These are phyloP conservation scores for Siphonodentalium dalli DNA, from an alignment of 2,888 invertebrate genomes.

Conservation along the genomic window DNA sequence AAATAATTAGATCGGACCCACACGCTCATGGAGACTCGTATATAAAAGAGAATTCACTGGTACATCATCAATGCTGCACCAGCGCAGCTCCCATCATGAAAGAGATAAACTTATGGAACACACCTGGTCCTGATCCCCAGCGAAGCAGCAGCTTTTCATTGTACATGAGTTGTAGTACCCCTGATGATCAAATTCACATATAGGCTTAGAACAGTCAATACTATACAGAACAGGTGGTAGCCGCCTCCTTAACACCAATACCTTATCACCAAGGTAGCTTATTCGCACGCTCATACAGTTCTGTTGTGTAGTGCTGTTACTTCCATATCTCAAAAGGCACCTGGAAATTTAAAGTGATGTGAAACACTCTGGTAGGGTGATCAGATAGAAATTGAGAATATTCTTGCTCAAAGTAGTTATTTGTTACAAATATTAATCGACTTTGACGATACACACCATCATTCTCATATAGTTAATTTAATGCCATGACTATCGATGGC, in stretches of 20 bases:
- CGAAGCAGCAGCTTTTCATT: slow-evolving; percentile 96
- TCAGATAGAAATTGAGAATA: too few relatives aligned
- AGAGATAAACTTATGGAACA: too few relatives aligned
- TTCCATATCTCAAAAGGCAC: slow-evolving; percentile 55
- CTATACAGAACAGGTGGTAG: slow-evolving; percentile 83
- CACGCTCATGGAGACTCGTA: background rate
- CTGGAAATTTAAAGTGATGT: too few relatives aligned
- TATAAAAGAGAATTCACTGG: too few relatives aligned
- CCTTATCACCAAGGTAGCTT: slow-evolving; percentile 77
- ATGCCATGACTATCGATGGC: too few relatives aligned
- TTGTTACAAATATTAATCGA: too few relatives aligned
- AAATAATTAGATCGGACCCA: background rate
- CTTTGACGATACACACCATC: too few relatives aligned
- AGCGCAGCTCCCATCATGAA: too few relatives aligned
- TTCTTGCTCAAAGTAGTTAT: too few relatives aligned
- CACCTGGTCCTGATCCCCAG: slow-evolving; percentile 81
- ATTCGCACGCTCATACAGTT: slow-evolving; percentile 89
- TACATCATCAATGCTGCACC: too few relatives aligned
- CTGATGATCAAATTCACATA: slow-evolving; percentile 87
- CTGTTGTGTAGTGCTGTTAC: slow-evolving; percentile 45
- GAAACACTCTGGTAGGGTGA: too few relatives aligned
- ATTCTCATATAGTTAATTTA: too few relatives aligned
- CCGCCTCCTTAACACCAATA: slow-evolving; percentile 84
- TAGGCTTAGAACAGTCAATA: slow-evolving; percentile 73
- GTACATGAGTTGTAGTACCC: slow-evolving; percentile 96